Conservation (phyloP, 2,888 invertebrate species). For the Drosophila pseudotakahashii region DNA sequence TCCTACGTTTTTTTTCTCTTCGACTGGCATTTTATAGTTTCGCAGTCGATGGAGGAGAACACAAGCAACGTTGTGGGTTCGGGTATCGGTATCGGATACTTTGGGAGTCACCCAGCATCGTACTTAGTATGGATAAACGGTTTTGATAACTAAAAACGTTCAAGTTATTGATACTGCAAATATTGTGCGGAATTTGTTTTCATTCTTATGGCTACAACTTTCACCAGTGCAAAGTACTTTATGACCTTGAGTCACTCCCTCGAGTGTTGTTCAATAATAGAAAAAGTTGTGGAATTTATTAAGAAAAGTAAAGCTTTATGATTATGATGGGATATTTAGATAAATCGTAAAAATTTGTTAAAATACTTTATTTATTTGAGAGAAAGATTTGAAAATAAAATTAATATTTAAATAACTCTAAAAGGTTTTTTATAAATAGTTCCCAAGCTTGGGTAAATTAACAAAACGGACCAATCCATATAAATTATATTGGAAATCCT, state of each 20-base stretch:
- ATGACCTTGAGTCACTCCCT: neutral
- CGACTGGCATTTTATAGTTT: slow-evolving; percentile 59
- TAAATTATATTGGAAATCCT: slow-evolving; percentile 18
- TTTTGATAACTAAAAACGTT: slow-evolving; percentile 70
- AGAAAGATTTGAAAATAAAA: too few relatives aligned
- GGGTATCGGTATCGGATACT: too few relatives aligned
- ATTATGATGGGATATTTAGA: too few relatives aligned
- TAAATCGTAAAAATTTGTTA: too few relatives aligned
- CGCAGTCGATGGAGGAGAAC: slow-evolving; percentile 26
- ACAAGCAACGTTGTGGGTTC: too few relatives aligned
- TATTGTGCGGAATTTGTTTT: slow-evolving; percentile 54
- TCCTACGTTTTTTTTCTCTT: slow-evolving; percentile 15
- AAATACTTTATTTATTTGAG: too few relatives aligned
- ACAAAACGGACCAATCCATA: neutral
- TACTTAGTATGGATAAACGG: slow-evolving; percentile 75
- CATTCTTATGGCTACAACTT: slow-evolving; percentile 1
- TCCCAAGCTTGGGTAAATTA: neutral
- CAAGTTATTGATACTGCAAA: slow-evolving; percentile 73
- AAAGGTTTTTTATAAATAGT: too few relatives aligned
- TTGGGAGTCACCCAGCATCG: slow-evolving; percentile 7
- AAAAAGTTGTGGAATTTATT: neutral
- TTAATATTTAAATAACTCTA: too few relatives aligned
- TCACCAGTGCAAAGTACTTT: neutral
- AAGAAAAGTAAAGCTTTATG: too few relatives aligned
- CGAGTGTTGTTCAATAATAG: neutral